These are phyloP conservation scores for Protobothrops flavoviridis DNA, from an alignment of 2,113 vertebrate species.

Conservation along the genomic window DNA sequence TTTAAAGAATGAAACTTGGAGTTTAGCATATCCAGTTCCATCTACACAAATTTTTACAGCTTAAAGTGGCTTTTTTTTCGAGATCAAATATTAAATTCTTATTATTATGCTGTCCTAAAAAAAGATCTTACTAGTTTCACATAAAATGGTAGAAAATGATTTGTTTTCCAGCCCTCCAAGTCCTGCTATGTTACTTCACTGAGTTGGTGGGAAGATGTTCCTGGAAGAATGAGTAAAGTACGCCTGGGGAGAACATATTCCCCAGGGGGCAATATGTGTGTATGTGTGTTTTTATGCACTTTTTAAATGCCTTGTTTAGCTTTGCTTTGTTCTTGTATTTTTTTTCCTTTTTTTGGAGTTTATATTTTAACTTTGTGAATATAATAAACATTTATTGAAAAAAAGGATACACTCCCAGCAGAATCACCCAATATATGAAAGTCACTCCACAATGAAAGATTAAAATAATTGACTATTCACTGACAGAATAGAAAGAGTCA, in stretches of 20 bases:
- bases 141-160: not conserved
- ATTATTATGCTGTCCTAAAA: not conserved
- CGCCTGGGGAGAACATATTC: not conserved
- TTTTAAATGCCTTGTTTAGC: not conserved
- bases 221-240: not conserved
- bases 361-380: not conserved
- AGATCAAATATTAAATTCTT: not conserved
- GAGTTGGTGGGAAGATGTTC: not conserved
- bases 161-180: not conserved
- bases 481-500: not conserved
- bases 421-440: not conserved
- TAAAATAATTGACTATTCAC: not conserved
- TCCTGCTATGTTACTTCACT: not conserved
- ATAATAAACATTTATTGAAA: not conserved
- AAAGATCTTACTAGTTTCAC: not conserved
- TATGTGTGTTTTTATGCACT: not conserved
- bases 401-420: not conserved
- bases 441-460: not conserved
- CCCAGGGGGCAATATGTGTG: not conserved
- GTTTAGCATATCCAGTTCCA: not conserved
- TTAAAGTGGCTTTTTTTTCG: not conserved
- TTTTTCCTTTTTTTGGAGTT: not conserved
- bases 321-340: not conserved
- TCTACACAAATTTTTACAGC: too few species aligned
- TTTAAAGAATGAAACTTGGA: not conserved